Conservation (phyloP, 2,888 invertebrate genomes). For the Cartodere bifasciata region DNA sequence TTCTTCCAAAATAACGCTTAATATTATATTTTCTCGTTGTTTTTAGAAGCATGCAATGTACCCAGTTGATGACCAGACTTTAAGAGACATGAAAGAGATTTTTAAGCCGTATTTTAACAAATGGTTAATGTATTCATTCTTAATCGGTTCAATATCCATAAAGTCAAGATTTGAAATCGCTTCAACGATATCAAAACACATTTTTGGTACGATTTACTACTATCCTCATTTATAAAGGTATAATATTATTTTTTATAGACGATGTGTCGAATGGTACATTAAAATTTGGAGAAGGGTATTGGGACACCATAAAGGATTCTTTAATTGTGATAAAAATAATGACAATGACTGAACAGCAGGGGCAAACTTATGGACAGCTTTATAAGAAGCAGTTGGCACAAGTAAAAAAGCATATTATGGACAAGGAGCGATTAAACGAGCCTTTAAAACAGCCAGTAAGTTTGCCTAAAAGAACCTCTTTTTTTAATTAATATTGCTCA, state of each 20-base stretch:
- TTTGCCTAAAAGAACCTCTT: background rate
- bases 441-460: background rate
- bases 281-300: background rate
- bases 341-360: background rate
- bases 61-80: background rate
- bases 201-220: background rate
- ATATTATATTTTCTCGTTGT: too few relatives aligned
- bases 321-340: constrained; percentile 2
- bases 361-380: background rate
- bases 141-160: background rate
- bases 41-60: background rate
- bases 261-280: background rate
- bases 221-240: background rate
- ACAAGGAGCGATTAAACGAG: background rate
- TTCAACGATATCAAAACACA: background rate
- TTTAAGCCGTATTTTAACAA: background rate
- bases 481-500: background rate
- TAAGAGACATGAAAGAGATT: background rate
- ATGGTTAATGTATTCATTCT: background rate
- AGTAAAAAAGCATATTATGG: background rate
- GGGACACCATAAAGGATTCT: background rate
- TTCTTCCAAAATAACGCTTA: too few relatives aligned
- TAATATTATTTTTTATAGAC: constrained; percentile 1
- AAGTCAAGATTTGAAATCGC: background rate
- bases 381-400: background rate